phyloP scores from a whole-genome alignment of 2,113 vertebrate species.

The Astur gentilis region DNA sequence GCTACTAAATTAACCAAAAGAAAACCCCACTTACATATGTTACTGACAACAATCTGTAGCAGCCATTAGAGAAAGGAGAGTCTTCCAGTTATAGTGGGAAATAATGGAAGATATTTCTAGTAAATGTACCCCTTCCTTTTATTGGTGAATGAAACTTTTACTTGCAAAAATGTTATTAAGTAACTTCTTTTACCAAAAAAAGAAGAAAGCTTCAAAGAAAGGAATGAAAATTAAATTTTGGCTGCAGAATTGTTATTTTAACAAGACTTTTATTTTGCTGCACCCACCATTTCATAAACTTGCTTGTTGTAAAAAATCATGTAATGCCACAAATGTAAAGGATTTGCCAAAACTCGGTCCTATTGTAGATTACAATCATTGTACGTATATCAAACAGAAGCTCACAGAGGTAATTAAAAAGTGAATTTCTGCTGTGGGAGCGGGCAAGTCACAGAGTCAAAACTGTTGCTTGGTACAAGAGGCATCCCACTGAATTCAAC shows the following conservation, averaged over 20 bases:
- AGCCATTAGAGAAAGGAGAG: background rate
- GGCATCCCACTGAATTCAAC: background rate
- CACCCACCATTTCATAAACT: background rate
- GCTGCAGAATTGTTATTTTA: background rate
- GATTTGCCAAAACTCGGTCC: background rate
- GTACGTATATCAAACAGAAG: background rate
- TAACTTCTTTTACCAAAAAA: background rate
- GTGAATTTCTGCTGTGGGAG: background rate
- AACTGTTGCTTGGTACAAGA: background rate
- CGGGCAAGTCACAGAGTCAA: background rate
- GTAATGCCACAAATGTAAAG: background rate
- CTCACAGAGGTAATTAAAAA: background rate
- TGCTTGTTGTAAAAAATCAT: background rate
- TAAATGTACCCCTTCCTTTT: background rate
- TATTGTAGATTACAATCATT: background rate
- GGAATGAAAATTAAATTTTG: background rate
- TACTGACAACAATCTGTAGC: background rate
- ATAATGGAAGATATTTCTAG: background rate
- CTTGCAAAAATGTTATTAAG: background rate
- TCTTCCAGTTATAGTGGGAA: background rate
- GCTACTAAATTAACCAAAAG: background rate
- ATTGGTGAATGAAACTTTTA: background rate
- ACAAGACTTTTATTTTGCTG: background rate
- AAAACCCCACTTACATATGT: background rate
- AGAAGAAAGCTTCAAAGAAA: background rate